Evolutionary conservation across 2,113 vertebrate species (phyloP), one percentile per base, ranked within the genome.

Genomic region (Calyptommatus sinebrachiatus): DNA sequence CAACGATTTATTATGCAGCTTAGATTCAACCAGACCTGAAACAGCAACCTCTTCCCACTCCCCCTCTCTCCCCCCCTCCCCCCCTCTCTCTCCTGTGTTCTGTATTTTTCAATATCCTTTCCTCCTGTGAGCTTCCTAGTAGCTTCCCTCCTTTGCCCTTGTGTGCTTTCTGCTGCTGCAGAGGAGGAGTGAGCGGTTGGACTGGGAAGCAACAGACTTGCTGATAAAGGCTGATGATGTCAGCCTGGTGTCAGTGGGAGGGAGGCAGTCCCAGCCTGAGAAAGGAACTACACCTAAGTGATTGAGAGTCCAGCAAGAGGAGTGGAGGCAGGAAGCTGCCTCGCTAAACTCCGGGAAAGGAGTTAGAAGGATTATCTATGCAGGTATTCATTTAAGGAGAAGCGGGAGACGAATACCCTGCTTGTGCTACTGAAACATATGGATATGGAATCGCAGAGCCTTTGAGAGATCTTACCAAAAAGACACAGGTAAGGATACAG

Each of bases 281-380:
- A 95, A 89, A 90, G 14, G 92, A 96, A 95, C 94, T 94, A 95
- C 96, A 96, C 96, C 96, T 97, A 91, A 31, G 93, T 94, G 70
- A 90, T 91, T 90, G 84, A 92, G 94, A 95, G 89, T 89, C 85
- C 28, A 93, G 84, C 5, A 92, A 41, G 73, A 50, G 80, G 79
- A 29, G 71, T 79, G 31, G 84, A 82, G 68, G 46, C 1, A 73
- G 76, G 41, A 69, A 35, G 76, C 73, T 76, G 35, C 28, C 0
- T 21, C 29, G 26, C 0, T 60, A 48, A 41, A n/a, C 72, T 3
- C 3, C 68, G 82, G 57, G 77, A 48, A 35, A 71, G 5, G 7
- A 67, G 61, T 22, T 46, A 62, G 68, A 62, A 28, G 69, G 81
- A 10, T 70, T 70, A 35, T 18, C 35, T 12, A 67, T 60, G 69